Conservation (phyloP, 2,797 vertebrate genomes). For the Valencia hispanica region DNA sequence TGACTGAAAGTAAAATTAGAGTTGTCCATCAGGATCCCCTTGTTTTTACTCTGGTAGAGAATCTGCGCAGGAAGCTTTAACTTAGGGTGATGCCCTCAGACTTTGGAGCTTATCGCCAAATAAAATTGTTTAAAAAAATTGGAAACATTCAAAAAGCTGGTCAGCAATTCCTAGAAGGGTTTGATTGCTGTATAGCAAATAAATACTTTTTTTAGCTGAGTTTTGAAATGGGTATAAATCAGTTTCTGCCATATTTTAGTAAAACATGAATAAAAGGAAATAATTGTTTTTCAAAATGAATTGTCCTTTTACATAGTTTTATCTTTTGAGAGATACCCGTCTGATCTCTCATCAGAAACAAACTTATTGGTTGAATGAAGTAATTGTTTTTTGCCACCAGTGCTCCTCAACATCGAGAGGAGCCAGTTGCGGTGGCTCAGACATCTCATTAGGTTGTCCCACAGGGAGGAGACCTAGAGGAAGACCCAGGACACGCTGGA, state of each 20-base stretch:
- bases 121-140: neutral
- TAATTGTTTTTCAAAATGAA: neutral
- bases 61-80: neutral
- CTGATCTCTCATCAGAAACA: neutral
- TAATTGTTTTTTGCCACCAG: too few species aligned
- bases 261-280: neutral
- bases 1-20: neutral
- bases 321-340: neutral
- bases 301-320: neutral
- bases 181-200: neutral
- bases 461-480: too few species aligned
- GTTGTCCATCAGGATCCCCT: neutral
- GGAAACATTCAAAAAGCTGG: neutral
- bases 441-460: too few species aligned
- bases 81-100: neutral
- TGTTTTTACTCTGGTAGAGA: neutral
- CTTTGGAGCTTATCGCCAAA: neutral
- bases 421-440: too few species aligned
- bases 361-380: neutral
- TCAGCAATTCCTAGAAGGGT: neutral
- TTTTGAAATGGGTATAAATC: neutral
- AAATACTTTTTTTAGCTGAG: neutral
- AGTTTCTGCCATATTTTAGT: neutral
- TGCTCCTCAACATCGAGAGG: too few species aligned
- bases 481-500: too few species aligned